Evolutionary conservation across 1,140 invertebrate genomes (phyloP).

Genomic region (Formica selysi): DNA sequence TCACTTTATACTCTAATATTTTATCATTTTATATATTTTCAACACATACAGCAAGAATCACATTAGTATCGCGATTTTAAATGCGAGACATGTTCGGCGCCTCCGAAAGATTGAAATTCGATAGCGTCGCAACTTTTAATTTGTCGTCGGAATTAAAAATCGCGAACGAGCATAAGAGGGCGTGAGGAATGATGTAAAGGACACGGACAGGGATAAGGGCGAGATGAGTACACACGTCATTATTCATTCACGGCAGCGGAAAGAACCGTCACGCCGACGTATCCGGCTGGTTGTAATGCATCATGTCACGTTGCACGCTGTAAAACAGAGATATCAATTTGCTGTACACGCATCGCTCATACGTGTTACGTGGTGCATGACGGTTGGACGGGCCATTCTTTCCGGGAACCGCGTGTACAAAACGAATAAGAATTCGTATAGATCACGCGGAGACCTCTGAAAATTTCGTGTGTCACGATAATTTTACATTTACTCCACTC

Average conservation of each 20-base stretch:
- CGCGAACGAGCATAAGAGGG: not conserved
- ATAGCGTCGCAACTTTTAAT: not conserved
- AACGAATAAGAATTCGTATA: slow-evolving; percentile 13
- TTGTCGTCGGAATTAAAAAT: slow-evolving; percentile 5
- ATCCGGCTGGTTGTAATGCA: slow-evolving; percentile 76
- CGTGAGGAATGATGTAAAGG: slow-evolving; percentile 1
- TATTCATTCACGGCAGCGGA: slow-evolving; percentile 73
- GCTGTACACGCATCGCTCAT: slow-evolving; percentile 63
- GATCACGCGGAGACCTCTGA: not conserved
- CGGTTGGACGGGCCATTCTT: slow-evolving; percentile 23
- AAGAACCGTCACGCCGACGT: slow-evolving; percentile 65
- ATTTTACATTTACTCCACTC: not conserved
- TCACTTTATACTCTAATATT: not conserved
- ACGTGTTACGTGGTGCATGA: slow-evolving; percentile 61
- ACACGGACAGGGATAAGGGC: not conserved
- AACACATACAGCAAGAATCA: not conserved
- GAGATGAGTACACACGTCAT: slow-evolving; percentile 44
- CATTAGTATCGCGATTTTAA: not conserved
- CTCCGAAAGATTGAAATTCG: not conserved
- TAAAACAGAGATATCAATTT: slow-evolving; percentile 69
- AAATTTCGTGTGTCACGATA: not conserved
- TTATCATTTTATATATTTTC: not conserved
- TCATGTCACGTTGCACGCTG: slow-evolving; percentile 66
- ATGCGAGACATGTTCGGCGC: not conserved
- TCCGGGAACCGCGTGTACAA: slow-evolving; percentile 11